Evolutionary conservation across 2,797 vertebrate genomes (phyloP).

Genomic region (Huso huso): DNA sequence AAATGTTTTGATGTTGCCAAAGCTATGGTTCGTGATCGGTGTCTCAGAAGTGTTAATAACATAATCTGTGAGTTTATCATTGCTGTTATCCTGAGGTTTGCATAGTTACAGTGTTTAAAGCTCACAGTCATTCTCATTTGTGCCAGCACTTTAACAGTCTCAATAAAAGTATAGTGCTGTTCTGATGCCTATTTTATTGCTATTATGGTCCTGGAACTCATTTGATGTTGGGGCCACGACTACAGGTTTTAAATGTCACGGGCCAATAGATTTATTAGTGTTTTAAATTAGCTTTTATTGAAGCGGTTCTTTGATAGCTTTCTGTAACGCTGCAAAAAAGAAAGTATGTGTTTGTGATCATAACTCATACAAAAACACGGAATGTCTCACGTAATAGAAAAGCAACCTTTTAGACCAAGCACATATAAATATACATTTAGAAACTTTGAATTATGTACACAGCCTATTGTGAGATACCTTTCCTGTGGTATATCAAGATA

Average conservation of each 20-base stretch:
- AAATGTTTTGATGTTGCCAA: no score
- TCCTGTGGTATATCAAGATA: no score
- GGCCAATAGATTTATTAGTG: constrained; percentile 8
- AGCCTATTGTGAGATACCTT: no score
- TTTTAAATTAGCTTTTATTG: constrained; percentile 8
- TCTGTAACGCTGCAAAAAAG: not conserved
- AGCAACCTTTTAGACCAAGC: no score
- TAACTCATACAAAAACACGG: no score
- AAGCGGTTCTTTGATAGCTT: not conserved
- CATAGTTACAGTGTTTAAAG: not conserved
- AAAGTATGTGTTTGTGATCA: not conserved
- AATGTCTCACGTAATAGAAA: no score
- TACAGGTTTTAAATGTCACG: not conserved
- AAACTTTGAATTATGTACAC: no score
- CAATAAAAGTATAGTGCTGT: not conserved
- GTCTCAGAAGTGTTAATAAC: no score
- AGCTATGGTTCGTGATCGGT: no score
- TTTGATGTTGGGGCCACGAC: not conserved
- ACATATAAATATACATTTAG: no score
- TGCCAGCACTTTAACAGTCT: not conserved
- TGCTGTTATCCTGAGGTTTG: no score
- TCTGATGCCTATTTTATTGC: not conserved
- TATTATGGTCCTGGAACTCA: not conserved
- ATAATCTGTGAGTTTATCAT: no score
- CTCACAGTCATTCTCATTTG: not conserved